Conservation (phyloP, 1,140 invertebrate species). For the Ceratosolen fusciceps region DNA sequence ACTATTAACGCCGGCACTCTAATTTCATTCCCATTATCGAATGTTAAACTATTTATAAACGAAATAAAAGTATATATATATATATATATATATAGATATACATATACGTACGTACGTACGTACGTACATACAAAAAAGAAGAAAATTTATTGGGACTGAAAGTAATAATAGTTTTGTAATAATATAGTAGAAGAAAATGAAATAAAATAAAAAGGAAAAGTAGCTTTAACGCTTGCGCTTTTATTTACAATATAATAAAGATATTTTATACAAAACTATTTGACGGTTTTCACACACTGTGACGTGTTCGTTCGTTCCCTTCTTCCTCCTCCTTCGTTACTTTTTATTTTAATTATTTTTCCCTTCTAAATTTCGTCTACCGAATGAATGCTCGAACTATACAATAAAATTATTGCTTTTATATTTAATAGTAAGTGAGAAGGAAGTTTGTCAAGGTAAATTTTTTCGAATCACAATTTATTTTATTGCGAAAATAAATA, state of each 20-base stretch:
- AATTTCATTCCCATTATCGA: no score
- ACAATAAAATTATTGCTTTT: constrained; percentile 44
- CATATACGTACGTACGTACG: no score
- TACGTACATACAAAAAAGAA: no score
- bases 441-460: constrained; percentile 40
- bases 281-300: constrained; percentile 46
- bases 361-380: constrained; percentile 32
- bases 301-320: constrained; percentile 40
- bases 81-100: no score
- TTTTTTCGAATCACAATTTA: constrained; percentile 47
- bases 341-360: no score
- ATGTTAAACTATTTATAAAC: no score
- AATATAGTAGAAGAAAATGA: no score
- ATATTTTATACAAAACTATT: constrained; percentile 47
- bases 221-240: constrained; percentile 47
- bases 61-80: no score
- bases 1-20: no score
- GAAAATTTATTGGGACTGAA: background rate
- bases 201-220: constrained; percentile 34
- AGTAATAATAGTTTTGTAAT: constrained; percentile 1
- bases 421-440: constrained; percentile 24
- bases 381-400: constrained; percentile 37
- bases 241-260: constrained; percentile 52
- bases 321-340: no score
- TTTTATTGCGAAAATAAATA: constrained; percentile 42